These are phyloP conservation scores for Penaeus japonicus DNA, from an alignment of 1,140 invertebrate genomes.

Conservation along the genomic window DNA sequence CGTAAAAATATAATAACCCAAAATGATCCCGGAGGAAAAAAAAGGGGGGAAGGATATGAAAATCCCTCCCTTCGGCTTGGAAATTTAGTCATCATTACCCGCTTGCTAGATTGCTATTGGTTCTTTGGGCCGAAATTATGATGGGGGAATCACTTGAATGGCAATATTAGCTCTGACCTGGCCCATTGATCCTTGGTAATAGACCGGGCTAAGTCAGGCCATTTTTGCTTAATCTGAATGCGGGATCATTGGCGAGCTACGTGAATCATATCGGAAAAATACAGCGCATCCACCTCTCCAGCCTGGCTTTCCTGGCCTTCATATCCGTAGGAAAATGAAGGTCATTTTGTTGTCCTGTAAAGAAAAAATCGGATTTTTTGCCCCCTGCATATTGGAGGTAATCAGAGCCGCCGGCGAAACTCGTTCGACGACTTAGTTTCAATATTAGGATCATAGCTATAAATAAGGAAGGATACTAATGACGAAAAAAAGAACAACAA, in stretches of 20 bases:
- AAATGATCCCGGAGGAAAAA: background rate
- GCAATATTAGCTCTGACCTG: slow-evolving; percentile 44
- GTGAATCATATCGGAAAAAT: slow-evolving; percentile 40
- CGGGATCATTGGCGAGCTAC: slow-evolving; percentile 42
- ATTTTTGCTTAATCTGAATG: slow-evolving; percentile 44
- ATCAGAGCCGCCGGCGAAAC: too few relatives aligned
- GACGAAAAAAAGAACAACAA: too few relatives aligned
- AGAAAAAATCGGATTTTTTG: too few relatives aligned
- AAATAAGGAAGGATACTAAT: too few relatives aligned
- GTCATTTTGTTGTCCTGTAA: too few relatives aligned
- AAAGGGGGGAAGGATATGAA: slow-evolving; percentile 29
- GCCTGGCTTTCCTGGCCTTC: too few relatives aligned
- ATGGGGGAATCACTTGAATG: slow-evolving; percentile 13
- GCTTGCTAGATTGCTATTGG: slow-evolving; percentile 36
- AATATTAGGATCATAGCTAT: too few relatives aligned
- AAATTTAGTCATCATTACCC: slow-evolving; percentile 38
- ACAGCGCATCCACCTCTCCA: too few relatives aligned
- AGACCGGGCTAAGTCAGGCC: background rate
- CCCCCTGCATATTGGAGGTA: too few relatives aligned
- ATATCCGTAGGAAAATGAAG: too few relatives aligned
- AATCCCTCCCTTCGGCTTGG: background rate
- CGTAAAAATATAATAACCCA: background rate
- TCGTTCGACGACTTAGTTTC: too few relatives aligned
- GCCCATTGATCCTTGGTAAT: slow-evolving; percentile 25
- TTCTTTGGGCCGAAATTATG: slow-evolving; percentile 41